These are phyloP conservation scores for Sebastiscus tertius DNA, from an alignment of 2,797 vertebrate species.

Conservation along the genomic window DNA sequence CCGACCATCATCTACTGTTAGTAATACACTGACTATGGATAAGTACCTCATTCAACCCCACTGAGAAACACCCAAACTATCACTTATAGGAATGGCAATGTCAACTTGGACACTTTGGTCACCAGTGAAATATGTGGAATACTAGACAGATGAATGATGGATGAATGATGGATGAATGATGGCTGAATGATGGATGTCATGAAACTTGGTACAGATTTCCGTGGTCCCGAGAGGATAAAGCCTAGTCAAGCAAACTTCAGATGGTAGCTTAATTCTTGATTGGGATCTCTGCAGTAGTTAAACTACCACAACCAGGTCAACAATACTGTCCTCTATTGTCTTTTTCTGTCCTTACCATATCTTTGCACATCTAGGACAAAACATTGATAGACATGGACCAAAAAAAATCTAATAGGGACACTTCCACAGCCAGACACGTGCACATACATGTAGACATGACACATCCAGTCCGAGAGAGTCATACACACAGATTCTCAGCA, in stretches of 20 bases:
- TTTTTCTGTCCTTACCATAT: not conserved
- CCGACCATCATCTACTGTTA: too few relatives aligned
- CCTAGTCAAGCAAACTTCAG: not conserved
- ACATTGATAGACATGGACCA: not conserved
- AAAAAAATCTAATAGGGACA: constrained; percentile 55
- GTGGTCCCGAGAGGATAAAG: too few relatives aligned
- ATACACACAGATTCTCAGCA: constrained; percentile 33
- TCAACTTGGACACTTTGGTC: not conserved
- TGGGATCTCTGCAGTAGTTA: not conserved
- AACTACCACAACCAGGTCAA: not conserved
- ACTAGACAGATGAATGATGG: not conserved
- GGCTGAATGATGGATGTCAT: not conserved
- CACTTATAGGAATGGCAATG: not conserved
- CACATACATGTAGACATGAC: not conserved
- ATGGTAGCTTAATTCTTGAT: not conserved
- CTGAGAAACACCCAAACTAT: not conserved
- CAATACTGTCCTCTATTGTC: not conserved
- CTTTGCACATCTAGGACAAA: constrained; percentile 20
- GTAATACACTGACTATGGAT: too few relatives aligned
- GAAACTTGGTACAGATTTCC: not conserved
- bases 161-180: not conserved
- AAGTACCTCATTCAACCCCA: not conserved
- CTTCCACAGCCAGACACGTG: constrained; percentile 14
- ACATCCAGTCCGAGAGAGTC: constrained; percentile 22
- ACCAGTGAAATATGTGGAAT: not conserved